These are phyloP conservation scores for Sthenelais limicola DNA, from an alignment of 2,888 invertebrate species.

Conservation along the genomic window DNA sequence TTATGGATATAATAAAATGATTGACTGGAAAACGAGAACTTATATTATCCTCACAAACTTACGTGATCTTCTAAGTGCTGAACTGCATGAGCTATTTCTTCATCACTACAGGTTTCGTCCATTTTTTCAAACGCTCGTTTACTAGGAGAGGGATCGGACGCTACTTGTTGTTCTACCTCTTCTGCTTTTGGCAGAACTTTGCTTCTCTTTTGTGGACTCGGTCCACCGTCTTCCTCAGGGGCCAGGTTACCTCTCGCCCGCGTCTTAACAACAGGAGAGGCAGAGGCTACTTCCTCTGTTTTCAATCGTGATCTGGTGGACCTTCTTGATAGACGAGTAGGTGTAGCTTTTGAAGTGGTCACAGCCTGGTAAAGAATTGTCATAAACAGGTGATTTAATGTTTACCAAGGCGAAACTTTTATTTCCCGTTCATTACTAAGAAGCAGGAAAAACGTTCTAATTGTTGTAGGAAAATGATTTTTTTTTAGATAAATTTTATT, in stretches of 20 bases:
- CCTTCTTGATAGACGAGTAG: conserved; percentile 20
- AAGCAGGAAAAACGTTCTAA: too few relatives aligned
- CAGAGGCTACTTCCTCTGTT: background rate
- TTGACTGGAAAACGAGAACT: too few relatives aligned
- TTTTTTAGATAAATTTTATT: too few relatives aligned
- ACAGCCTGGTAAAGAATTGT: conserved; percentile 6
- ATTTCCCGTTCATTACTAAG: too few relatives aligned
- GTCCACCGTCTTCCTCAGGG: too few relatives aligned
- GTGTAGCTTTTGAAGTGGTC: conserved; percentile 32
- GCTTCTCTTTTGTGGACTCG: background rate
- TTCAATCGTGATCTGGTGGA: conserved; percentile 1
- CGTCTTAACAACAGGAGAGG: background rate
- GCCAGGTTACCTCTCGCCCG: too few relatives aligned
- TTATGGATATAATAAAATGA: too few relatives aligned
- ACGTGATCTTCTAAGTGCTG: conserved; percentile 43
- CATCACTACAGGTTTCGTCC: conserved; percentile 48
- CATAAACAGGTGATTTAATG: too few relatives aligned
- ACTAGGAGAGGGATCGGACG: background rate
- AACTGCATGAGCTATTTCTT: conserved; percentile 44
- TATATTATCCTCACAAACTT: background rate
- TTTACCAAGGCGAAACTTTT: too few relatives aligned
- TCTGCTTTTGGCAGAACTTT: background rate
- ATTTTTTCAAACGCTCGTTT: conserved; percentile 1
- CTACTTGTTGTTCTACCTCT: background rate
- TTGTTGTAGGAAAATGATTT: too few relatives aligned